Conservation (phyloP, 1,140 invertebrate species). For the Drosophila bifasciata region DNA sequence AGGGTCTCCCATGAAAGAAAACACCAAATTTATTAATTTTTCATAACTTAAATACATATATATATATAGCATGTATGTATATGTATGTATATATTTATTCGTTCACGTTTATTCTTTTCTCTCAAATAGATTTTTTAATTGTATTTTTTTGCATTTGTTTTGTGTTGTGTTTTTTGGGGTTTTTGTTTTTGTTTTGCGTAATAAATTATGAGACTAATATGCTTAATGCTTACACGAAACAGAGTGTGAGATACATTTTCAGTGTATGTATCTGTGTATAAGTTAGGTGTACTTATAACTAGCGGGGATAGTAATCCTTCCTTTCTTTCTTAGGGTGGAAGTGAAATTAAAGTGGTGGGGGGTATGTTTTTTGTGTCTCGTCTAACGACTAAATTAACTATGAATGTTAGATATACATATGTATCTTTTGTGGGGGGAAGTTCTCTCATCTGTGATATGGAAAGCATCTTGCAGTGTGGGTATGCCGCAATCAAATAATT, state of each 20-base stretch:
- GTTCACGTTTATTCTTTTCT: constrained; percentile 45
- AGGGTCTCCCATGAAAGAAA: constrained; percentile 28
- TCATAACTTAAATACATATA: constrained; percentile 82
- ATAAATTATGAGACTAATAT: constrained; percentile 80
- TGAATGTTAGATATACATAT: constrained; percentile 74
- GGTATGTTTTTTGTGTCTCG: constrained; percentile 8
- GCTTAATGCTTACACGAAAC: constrained; percentile 65
- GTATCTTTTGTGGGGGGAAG: constrained; percentile 70
- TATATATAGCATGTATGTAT: no score
- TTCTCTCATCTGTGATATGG: constrained; percentile 73
- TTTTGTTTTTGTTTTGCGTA: constrained; percentile 49
- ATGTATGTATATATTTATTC: constrained; percentile 52
- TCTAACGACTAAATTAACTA: constrained; percentile 76
- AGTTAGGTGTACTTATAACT: constrained; percentile 52
- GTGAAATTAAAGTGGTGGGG: constrained; percentile 43
- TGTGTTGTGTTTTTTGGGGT: constrained; percentile 32
- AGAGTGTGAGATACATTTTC: constrained; percentile 59
- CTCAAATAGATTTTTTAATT: constrained; percentile 57
- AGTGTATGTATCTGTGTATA: constrained; percentile 50
- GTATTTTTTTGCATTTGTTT: constrained; percentile 33
- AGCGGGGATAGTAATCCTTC: constrained; percentile 3
- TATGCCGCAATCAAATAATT: constrained; percentile 35
- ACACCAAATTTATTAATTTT: constrained; percentile 73
- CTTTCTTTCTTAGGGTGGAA: constrained; percentile 38
- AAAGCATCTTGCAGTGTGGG: constrained; percentile 63